Base-by-base conservation (phyloP, 2,888 invertebrate species). In the Baronia brevicornis region DNA sequence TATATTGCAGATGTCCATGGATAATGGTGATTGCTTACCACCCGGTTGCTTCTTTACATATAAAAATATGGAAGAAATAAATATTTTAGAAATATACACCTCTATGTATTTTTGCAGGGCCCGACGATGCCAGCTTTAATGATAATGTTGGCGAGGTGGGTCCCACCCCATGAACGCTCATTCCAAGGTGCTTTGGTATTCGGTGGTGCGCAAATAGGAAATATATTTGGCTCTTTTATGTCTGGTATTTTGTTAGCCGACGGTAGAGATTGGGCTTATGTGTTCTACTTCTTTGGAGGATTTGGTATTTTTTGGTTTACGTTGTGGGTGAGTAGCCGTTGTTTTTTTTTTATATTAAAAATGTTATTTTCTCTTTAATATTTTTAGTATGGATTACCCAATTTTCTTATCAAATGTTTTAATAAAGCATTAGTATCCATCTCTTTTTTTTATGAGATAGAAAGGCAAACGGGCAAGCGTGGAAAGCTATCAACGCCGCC, bases 41-140 rank as follows among this genome's bases (percentile, higher is more conserved):
- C n/a, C n/a, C n/a, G n/a, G n/a, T n/a, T n/a, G n/a, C n/a, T n/a
- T n/a, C n/a, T n/a, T n/a, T n/a, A n/a, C n/a, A 8, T 9, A 11
- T 8, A 10, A 9, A 30, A 33, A 35, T 31, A 33, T 44, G 35
- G 23, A 22, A 38, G 33, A 35, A 20, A 26, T 33, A 44, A 36
- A 23, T 26, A 30, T 33, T 33, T 7, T 36, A 20, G 9, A 34
- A 39, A 24, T 27, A 25, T 22, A 28, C 10, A 37, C 36, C 10
- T 13, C 8, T 17, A 19, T 32, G 25, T 20, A 23, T 35, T 28
- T 28, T 63, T 66, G 34, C 58, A 89, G 86, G 93, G 93, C 28
- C 91, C 92, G 1, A 92, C 93, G 0, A 93, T 90, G 75, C 89
- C 87, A 28, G 89, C 90, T 1, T 80, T 91, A 54, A 88, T 88